phyloP scores from a whole-genome alignment of 2,113 vertebrate species.

The Labeo catla region DNA sequence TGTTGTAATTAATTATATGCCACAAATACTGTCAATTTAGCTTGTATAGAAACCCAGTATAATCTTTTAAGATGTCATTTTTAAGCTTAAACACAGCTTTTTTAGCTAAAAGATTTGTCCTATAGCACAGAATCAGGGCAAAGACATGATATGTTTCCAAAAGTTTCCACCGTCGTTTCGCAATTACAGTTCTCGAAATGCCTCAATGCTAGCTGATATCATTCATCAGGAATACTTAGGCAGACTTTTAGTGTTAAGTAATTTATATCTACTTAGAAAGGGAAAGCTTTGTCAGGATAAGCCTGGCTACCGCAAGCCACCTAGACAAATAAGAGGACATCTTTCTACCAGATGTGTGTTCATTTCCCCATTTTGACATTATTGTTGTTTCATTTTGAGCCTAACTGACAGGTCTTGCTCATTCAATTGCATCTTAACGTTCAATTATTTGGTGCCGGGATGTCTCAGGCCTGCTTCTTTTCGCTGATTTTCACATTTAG shows the following conservation, averaged over 20 bases:
- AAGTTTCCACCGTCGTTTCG: conserved; percentile 65
- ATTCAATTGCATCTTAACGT: conserved; percentile 73
- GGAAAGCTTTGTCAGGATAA: conserved; percentile 39
- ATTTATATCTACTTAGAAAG: conserved; percentile 34
- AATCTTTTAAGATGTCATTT: no score
- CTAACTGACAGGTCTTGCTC: conserved; percentile 65
- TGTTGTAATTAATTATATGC: not conserved
- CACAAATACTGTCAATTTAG: not conserved
- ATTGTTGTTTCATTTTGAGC: conserved; percentile 53
- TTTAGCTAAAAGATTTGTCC: not conserved
- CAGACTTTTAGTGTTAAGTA: conserved; percentile 19
- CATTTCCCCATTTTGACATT: conserved; percentile 49
- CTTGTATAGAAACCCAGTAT: not conserved
- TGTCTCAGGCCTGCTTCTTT: conserved; percentile 70
- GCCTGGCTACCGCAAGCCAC: conserved; percentile 40
- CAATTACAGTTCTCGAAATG: conserved; percentile 63
- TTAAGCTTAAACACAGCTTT: no score
- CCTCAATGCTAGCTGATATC: conserved; percentile 52
- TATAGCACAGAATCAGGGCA: conserved; percentile 52
- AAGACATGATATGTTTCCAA: conserved; percentile 71
- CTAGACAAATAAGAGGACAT: conserved; percentile 60
- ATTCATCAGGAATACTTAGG: conserved; percentile 68
- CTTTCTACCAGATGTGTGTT: conserved; percentile 68
- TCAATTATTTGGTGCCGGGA: conserved; percentile 80
- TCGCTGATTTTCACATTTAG: conserved; percentile 68